Evolutionary conservation across 2,797 vertebrate genomes (phyloP).

Genomic region (Sphaeramia orbicularis): DNA sequence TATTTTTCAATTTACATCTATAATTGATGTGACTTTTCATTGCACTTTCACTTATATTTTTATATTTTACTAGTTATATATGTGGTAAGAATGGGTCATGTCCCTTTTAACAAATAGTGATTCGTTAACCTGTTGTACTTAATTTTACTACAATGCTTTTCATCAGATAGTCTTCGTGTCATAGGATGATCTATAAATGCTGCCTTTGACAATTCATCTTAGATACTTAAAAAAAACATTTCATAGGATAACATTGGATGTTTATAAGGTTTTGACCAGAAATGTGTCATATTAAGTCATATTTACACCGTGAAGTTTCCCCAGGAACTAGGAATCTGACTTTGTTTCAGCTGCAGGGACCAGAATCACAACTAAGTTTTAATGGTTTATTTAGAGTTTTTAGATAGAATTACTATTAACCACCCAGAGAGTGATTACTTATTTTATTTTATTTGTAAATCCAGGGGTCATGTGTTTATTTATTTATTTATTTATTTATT

Average conservation of each 20-base stretch:
- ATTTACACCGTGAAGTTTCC: too few species aligned
- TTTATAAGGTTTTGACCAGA: conserved; percentile 6
- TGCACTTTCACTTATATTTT: not conserved
- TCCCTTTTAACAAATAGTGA: conserved; percentile 9
- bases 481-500: too few species aligned
- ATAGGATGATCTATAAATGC: conserved; percentile 10
- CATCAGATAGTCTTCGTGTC: conserved; percentile 11
- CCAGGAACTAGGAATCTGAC: too few species aligned
- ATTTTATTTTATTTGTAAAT: too few species aligned
- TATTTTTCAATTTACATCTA: not conserved
- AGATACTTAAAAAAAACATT: conserved; percentile 5
- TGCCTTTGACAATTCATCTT: conserved; percentile 6
- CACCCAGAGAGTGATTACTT: too few species aligned
- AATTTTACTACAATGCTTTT: conserved; percentile 9
- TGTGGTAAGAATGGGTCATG: not conserved
- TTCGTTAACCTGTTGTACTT: not conserved
- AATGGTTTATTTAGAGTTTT: too few species aligned
- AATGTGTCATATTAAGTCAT: not conserved
- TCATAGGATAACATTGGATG: not conserved
- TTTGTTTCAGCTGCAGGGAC: too few species aligned
- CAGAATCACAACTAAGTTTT: too few species aligned
- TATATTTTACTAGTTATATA: not conserved
- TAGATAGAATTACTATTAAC: too few species aligned
- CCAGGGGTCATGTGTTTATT: too few species aligned
- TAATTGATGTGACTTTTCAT: not conserved